These are phyloP conservation scores for Semnornis frantzii DNA, from an alignment of 2,113 vertebrate species.

Conservation along the genomic window DNA sequence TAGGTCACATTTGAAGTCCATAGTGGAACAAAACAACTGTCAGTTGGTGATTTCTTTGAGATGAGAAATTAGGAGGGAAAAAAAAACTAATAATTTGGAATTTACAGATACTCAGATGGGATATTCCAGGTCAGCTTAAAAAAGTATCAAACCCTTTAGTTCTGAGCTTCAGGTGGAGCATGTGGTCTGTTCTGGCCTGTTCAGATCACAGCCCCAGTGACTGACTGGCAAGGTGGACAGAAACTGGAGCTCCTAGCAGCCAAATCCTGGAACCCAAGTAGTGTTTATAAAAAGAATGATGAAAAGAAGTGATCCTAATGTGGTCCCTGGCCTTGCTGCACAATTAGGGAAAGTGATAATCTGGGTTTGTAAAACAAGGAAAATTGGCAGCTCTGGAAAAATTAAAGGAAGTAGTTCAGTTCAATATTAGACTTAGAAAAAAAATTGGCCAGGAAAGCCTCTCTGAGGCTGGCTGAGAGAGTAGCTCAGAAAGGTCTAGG, in stretches of 20 bases:
- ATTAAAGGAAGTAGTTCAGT: slow-evolving; percentile 49
- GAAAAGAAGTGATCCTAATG: slow-evolving; percentile 44
- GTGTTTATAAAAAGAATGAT: slow-evolving; percentile 29
- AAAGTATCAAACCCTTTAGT: neutral
- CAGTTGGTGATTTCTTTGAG: neutral
- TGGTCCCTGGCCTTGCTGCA: slow-evolving; percentile 30
- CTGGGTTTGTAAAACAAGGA: slow-evolving; percentile 50
- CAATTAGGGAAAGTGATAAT: slow-evolving; percentile 61
- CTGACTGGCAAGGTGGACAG: slow-evolving; percentile 38
- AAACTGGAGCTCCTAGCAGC: slow-evolving; percentile 19
- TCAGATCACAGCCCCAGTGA: neutral
- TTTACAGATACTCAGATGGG: neutral
- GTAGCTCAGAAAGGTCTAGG: slow-evolving; percentile 34
- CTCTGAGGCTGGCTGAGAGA: slow-evolving; percentile 13
- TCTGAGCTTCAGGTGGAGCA: neutral
- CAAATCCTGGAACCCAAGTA: slow-evolving; percentile 21
- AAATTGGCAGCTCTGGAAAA: slow-evolving; percentile 61
- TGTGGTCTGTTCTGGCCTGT: neutral
- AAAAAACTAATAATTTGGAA: neutral
- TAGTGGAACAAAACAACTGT: neutral
- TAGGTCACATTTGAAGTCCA: neutral
- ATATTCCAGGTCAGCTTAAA: neutral
- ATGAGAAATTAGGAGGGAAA: neutral
- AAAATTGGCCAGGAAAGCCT: slow-evolving; percentile 35
- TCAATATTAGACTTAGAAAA: slow-evolving; percentile 46